Conservation (phyloP, 2,113 vertebrate species). For the Sporophila hypoxantha region DNA sequence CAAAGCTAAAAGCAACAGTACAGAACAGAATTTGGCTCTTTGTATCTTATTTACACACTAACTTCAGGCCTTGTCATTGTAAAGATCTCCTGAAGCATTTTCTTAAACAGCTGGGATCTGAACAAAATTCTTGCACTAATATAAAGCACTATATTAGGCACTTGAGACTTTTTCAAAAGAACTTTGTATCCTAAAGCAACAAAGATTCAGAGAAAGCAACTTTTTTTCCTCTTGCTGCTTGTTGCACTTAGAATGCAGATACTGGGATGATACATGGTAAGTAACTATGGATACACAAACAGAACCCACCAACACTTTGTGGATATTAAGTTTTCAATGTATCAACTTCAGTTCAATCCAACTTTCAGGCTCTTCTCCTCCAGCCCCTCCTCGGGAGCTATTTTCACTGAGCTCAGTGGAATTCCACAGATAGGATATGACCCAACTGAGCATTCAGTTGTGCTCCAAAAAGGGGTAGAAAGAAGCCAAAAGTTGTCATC, state of each 20-base stretch:
- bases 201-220: background rate
- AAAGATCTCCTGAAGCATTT: background rate
- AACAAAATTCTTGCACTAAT: background rate
- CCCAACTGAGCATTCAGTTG: background rate
- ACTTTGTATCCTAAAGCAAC: background rate
- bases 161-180: background rate
- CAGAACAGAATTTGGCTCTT: background rate
- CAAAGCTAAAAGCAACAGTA: background rate
- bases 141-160: background rate
- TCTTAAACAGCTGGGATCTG: background rate
- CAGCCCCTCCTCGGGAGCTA: background rate
- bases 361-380: background rate
- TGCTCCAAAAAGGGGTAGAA: background rate
- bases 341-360: background rate
- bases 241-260: background rate
- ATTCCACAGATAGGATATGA: background rate
- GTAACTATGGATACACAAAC: constrained; percentile 1
- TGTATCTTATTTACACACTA: background rate
- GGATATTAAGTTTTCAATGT: background rate
- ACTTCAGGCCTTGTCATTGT: background rate
- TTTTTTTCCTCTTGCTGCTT: background rate
- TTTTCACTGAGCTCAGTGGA: background rate
- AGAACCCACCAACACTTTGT: background rate
- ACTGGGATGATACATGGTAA: background rate
- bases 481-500: background rate